Base-by-base conservation (phyloP, 2,888 invertebrate species). In the Cataglyphis albicans region DNA sequence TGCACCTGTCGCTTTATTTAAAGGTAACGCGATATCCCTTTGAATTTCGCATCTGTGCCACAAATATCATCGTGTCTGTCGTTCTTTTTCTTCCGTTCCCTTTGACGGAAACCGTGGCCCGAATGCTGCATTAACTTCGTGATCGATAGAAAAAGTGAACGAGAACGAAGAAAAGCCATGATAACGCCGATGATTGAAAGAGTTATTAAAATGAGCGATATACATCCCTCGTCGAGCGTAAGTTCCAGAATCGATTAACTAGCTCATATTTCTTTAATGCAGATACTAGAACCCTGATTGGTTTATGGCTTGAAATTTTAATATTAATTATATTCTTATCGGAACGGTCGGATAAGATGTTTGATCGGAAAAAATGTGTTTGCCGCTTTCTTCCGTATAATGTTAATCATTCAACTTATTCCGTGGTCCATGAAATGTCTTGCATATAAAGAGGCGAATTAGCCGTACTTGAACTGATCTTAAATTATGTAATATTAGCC, bases 1-100 rank as follows among this genome's bases (percentile, higher is more conserved):
- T 81, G 81, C 76, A 84, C 84, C 86, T 86, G 86, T 72, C 75
- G 35, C 68, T 83, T 63, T 48, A 72, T 70, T 65, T 63, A 52
- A 55, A 83, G 81, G 64, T 81, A 81, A 29, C 61, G 82, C 41
- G 52, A 83, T 78, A 86, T 84, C 81, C 67, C 81, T 63, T 61
- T 84, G 64, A 64, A 82, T 74, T 61, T 74, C 74, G 65, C 25
- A 67, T 29, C 65, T 59, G 67, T 68, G 59, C 63, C 41, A 65
- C 74, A 73, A 38, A 48, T 61, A 44, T 74, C 63, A 78, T 82
- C 84, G n/a, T 48, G n/a, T 18, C 48, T 65, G 41, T 64, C 76
- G 78, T 64, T 75, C 84, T 74, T 83, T 81, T n/a, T 25, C 48
- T 76, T 65, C 68, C 32, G 41, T 72, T 67, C 41, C 48, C 76